Conservation (phyloP, 2,113 vertebrate genomes). For the Etia nguti region DNA sequence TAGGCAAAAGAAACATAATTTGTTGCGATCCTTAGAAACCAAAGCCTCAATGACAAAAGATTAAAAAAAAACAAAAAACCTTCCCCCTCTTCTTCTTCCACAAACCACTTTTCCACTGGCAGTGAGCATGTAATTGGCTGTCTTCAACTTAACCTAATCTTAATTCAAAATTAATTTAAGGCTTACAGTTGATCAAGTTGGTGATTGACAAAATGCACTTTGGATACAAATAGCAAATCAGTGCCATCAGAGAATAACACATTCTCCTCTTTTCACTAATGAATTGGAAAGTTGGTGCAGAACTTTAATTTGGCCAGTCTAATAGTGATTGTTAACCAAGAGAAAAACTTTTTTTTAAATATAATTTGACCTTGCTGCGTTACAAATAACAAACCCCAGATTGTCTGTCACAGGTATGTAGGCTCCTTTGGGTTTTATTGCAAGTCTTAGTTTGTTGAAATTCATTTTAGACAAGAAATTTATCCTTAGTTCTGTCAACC, state of each 20-base stretch:
- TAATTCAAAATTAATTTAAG: not conserved
- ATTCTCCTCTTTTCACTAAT: not conserved
- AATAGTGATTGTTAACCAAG: not conserved
- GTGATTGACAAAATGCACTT: not conserved
- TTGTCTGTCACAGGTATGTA: not conserved
- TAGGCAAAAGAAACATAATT: not conserved
- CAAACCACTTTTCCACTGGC: not conserved
- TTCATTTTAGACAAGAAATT: not conserved
- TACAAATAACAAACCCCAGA: not conserved
- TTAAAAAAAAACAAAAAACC: accelerated
- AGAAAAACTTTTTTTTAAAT: not conserved
- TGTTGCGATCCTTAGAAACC: not conserved
- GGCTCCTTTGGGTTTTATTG: not conserved
- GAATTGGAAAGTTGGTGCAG: not conserved
- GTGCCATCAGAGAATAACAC: not conserved
- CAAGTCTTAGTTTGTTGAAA: not conserved
- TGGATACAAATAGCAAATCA: not conserved
- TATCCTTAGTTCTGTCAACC: not conserved
- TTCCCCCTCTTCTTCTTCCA: not conserved
- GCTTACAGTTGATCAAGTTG: not conserved
- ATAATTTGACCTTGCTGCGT: not conserved
- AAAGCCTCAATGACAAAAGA: not conserved
- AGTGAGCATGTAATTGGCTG: not conserved
- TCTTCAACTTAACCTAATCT: not conserved
- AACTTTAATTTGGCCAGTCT: not conserved